Evolutionary conservation across 1,140 invertebrate species (phyloP).

Genomic region (Bombus consobrinus): DNA sequence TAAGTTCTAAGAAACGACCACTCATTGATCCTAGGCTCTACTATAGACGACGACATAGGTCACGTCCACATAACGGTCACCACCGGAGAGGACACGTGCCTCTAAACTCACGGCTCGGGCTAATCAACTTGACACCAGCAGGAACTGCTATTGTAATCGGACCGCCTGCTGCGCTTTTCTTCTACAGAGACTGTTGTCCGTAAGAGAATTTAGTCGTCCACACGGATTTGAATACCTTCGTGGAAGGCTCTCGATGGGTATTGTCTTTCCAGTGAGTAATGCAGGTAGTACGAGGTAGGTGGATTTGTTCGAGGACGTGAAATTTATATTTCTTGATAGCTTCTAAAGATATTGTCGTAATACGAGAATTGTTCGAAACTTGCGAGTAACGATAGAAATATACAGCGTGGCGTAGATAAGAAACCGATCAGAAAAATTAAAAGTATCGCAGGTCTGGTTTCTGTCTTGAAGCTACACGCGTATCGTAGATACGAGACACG

Average conservation of each 20-base stretch:
- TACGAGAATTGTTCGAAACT: neutral
- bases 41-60: slow-evolving; percentile 54
- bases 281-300: neutral
- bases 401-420: accelerated
- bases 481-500: neutral
- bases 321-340: neutral
- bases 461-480: neutral
- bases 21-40: slow-evolving; percentile 63
- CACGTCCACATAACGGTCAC: slow-evolving; percentile 68
- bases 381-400: neutral
- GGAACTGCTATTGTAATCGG: slow-evolving; percentile 58
- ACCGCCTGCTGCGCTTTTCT: slow-evolving; percentile 29
- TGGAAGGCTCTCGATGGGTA: neutral
- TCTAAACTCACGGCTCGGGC: slow-evolving; percentile 51
- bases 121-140: slow-evolving; percentile 63
- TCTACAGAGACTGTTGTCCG: neutral
- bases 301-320: neutral
- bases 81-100: slow-evolving; percentile 61
- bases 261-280: slow-evolving; percentile 47
- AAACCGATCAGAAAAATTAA: neutral
- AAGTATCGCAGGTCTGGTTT: neutral
- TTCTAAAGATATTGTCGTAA: neutral
- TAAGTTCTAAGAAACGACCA: slow-evolving; percentile 67
- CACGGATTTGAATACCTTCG: neutral
- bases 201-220: slow-evolving; percentile 25